phyloP scores from a whole-genome alignment of 2,113 vertebrate species.

The Oryzias woworae region DNA sequence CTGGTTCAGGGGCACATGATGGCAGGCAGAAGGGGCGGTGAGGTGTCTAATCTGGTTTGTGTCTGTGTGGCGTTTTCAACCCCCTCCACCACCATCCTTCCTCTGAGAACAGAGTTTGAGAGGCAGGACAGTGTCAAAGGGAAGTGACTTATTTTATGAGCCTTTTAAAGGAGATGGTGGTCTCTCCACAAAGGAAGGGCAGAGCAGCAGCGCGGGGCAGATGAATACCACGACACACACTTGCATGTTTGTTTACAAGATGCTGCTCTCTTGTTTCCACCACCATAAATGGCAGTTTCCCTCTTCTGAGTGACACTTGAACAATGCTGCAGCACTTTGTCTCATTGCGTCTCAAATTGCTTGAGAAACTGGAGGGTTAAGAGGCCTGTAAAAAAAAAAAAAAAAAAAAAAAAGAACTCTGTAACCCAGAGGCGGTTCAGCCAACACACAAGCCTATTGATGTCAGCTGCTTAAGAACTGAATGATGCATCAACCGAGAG shows the following conservation, averaged over 20 bases:
- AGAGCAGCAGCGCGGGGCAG: conserved; percentile 27
- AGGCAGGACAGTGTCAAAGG: conserved; percentile 73
- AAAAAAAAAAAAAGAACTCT: neutral
- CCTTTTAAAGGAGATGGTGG: conserved; percentile 69
- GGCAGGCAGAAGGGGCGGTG: conserved; percentile 58
- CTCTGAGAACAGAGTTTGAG: conserved; percentile 62
- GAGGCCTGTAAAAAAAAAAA: conserved; percentile 29
- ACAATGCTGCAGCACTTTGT: conserved; percentile 40
- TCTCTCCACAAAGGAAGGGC: conserved; percentile 56
- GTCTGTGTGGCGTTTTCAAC: conserved; percentile 66
- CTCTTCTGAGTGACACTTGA: conserved; percentile 41
- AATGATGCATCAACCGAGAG: conserved; percentile 20
- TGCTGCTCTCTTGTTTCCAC: conserved; percentile 55
- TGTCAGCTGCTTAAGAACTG: conserved; percentile 13
- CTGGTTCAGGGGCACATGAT: conserved; percentile 70
- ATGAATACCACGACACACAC: conserved; percentile 63
- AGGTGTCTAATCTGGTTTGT: conserved; percentile 80
- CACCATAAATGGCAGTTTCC: conserved; percentile 56
- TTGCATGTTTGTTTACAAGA: conserved; percentile 73
- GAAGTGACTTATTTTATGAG: conserved; percentile 80
- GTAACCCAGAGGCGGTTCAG: conserved; percentile 8
- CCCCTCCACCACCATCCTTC: conserved; percentile 62
- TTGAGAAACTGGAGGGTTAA: conserved; percentile 24
- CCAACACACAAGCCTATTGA: conserved; percentile 6
- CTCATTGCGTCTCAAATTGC: conserved; percentile 41